Base-by-base conservation (phyloP, 2,797 vertebrate genomes). In the Champsocephalus gunnari region DNA sequence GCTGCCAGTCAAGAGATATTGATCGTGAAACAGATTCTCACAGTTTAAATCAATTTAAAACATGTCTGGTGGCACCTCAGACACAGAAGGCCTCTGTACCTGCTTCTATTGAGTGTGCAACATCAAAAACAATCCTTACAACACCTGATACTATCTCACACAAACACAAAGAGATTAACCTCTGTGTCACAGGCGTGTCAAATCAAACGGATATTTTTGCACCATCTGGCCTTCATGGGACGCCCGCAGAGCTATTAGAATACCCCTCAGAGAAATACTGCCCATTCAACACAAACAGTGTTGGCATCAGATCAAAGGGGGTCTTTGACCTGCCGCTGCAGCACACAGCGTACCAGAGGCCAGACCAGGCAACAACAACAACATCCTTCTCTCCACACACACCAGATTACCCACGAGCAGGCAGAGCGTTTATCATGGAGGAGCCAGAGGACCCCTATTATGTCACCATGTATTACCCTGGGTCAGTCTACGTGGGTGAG, bases 401-500 rank as follows among this genome's bases (percentile, higher is more conserved):
- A 70, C 51, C 63, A 5, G 75, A 80, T 66, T 61, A 60, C 73
- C 76, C 56, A 70, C 61, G 48, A 49, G 75, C 82, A 63, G 83
- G 63, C 66, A 81, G 79, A 73, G 75, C 74, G 43, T 85, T 84
- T 76, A 81, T 87, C 69, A 73, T 41, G 8, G 86, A 92, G 77
- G 84, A 91, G 34, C 67, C 82, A 69, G 92, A 92, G 45, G 88
- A 85, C 60, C 85, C 90, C n/a, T 86, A 87, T 75, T 93, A 93
- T 43, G 80, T 90, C 81, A 90, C 89, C 66, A 89, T 92, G 83
- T 87, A 83, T 71, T 82, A 86, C 80, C 90, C 92, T 1, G 88
- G 88, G 11, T 89, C 92, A 54, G 88, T 92, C 63, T 93, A 93
- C 58, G 86, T 91, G 68, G 93, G 93, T 94, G 88, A 94, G 93